These are phyloP conservation scores for Trichomalopsis sarcophagae DNA, from an alignment of 1,140 invertebrate species.

Conservation along the genomic window DNA sequence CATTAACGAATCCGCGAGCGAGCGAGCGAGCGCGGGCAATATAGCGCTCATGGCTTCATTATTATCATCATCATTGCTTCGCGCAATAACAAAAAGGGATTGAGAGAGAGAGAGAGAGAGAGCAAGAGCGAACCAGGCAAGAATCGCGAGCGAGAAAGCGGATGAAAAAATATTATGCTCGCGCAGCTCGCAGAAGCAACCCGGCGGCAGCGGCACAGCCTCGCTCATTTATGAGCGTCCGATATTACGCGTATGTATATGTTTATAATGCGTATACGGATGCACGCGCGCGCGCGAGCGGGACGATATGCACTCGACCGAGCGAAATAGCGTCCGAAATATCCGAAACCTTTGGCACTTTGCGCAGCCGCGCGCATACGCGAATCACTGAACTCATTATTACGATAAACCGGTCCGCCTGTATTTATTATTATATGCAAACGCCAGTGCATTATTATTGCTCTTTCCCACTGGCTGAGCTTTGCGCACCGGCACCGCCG, in stretches of 20 bases:
- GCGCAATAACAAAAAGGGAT: conserved; percentile 28
- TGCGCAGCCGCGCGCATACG: conserved; percentile 43
- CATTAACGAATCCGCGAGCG: conserved; percentile 24
- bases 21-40: neutral
- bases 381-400: conserved; percentile 71
- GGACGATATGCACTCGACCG: conserved; percentile 48
- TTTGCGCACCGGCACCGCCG: neutral
- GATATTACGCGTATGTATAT: conserved; percentile 39
- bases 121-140: neutral
- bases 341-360: conserved; percentile 53
- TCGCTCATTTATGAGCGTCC: conserved; percentile 1
- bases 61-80: conserved; percentile 38
- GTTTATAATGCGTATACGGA: conserved; percentile 47
- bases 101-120: neutral
- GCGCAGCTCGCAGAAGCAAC: neutral
- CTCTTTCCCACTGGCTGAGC: conserved; percentile 23
- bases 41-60: conserved; percentile 25
- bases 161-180: conserved; percentile 39
- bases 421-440: conserved; percentile 65
- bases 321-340: conserved; percentile 56
- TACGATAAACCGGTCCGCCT: conserved; percentile 66
- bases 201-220: neutral
- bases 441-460: conserved; percentile 54
- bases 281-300: neutral
- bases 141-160: neutral